These are phyloP conservation scores for Notocelia uddmanniana DNA, from an alignment of 2,888 invertebrate species.

Conservation along the genomic window DNA sequence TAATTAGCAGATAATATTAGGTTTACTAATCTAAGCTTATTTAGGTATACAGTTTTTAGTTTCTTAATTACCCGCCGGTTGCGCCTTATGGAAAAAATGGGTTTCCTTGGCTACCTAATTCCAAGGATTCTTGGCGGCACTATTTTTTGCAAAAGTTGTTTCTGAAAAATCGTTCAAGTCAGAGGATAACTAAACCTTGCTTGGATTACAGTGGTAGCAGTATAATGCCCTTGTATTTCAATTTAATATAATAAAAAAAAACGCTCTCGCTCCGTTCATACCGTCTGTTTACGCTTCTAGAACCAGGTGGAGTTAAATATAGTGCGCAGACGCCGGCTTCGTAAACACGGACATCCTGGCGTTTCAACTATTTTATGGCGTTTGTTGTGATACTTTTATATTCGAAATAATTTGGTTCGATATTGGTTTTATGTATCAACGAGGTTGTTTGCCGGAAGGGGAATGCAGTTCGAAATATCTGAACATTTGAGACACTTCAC, in stretches of 20 bases:
- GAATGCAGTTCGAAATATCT: background rate
- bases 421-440: background rate
- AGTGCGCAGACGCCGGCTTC: conserved; percentile 20
- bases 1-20: too few relatives aligned
- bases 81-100: too few relatives aligned
- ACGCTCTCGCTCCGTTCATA: conserved; percentile 14
- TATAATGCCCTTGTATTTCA: background rate
- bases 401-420: conserved; percentile 15
- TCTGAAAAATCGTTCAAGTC: background rate
- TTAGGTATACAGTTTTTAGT: too few relatives aligned
- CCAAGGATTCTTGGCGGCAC: too few relatives aligned
- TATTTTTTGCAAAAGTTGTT: background rate
- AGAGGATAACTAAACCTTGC: background rate
- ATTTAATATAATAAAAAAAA: background rate
- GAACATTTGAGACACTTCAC: background rate
- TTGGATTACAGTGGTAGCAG: background rate
- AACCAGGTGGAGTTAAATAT: conserved; percentile 35
- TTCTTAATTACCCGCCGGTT: too few relatives aligned
- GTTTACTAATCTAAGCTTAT: too few relatives aligned
- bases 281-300: conserved; percentile 32
- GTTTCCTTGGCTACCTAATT: too few relatives aligned
- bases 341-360: conserved; percentile 33
- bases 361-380: conserved; percentile 28
- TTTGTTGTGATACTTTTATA: conserved; percentile 32
- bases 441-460: conserved; percentile 2